A percentile compares a stretch with the other conserved stretches of the same genome.
Evolutionary conservation across 2,113 vertebrate genomes (phyloP).

Genomic region (Clarias macrocephalus): DNA sequence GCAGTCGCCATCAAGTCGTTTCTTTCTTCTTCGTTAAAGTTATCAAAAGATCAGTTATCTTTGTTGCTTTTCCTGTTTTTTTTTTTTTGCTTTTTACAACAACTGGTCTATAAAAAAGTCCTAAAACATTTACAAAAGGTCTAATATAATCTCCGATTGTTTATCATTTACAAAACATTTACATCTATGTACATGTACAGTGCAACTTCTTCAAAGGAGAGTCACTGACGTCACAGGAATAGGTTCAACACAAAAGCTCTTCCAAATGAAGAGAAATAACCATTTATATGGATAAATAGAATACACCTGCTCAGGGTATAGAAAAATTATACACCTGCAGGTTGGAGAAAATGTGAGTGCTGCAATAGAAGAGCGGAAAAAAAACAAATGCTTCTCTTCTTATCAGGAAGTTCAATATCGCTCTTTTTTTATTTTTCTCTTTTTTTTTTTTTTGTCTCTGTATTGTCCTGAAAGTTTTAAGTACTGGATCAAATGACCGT

Average conservation of each 20-base stretch:
- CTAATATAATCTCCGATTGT: constrained; percentile 56
- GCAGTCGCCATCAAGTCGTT: constrained; percentile 66
- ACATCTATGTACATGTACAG: constrained; percentile 65
- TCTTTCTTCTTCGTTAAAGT: constrained; percentile 38
- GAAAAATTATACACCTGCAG: constrained; percentile 77
- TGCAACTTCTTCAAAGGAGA: constrained; percentile 70
- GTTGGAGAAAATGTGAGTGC: constrained; percentile 70
- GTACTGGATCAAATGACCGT: background rate
- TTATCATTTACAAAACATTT: constrained; percentile 72
- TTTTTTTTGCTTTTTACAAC: constrained; percentile 48
- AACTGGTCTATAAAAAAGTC: constrained; percentile 66
- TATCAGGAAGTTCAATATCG: constrained; percentile 57
- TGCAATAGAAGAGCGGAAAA: constrained; percentile 73
- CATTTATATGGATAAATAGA: constrained; percentile 72
- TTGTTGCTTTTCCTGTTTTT: constrained; percentile 56
- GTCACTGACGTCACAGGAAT: constrained; percentile 65
- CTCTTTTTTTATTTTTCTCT: constrained; percentile 37
- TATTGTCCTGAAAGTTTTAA: constrained; percentile 13
- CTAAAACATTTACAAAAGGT: constrained; percentile 69
- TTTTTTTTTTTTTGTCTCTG: constrained; percentile 43
- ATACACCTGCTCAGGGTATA: constrained; percentile 71
- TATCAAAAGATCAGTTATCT: constrained; percentile 40
- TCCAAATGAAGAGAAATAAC: constrained; percentile 78
- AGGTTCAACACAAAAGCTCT: constrained; percentile 69
- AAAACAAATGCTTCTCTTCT: constrained; percentile 54